Conservation (phyloP, 2,113 vertebrate species). For the Triplophysa tibetana region DNA sequence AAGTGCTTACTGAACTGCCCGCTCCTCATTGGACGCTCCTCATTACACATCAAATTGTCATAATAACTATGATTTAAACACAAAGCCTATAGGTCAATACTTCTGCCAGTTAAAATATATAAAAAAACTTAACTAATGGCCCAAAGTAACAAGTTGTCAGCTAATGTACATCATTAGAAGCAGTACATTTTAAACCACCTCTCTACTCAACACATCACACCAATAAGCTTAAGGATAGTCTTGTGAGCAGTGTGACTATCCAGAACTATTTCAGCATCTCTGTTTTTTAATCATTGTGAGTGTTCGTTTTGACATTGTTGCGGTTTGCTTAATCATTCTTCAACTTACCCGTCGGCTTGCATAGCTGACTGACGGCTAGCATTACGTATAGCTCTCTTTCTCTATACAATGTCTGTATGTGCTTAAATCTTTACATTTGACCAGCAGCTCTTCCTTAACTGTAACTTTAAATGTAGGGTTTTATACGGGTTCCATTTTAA, state of each 20-base stretch:
- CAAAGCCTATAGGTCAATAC: neutral
- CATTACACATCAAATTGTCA: neutral
- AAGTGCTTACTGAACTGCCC: too few relatives aligned
- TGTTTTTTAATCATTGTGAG: neutral
- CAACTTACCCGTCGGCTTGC: neutral
- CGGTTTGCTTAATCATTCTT: constrained; percentile 33
- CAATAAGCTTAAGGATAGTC: neutral
- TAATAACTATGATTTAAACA: too few relatives aligned
- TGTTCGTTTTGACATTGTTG: neutral
- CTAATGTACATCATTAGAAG: neutral
- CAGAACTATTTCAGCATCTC: neutral
- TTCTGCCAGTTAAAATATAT: neutral
- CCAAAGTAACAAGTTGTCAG: constrained; percentile 2
- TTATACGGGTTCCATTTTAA: neutral
- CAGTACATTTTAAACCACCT: neutral
- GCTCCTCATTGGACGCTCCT: too few relatives aligned
- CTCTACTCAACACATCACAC: neutral
- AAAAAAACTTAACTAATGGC: neutral
- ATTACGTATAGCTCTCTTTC: neutral
- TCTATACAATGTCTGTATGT: neutral
- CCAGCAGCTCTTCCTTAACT: neutral
- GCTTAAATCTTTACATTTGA: neutral
- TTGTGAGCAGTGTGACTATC: neutral
- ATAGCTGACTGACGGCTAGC: neutral
- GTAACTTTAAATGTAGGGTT: neutral